Evolutionary conservation across 2,888 invertebrate genomes (phyloP), one percentile per base, ranked within the genome.

Genomic region (Cosmorhoe ocellata): DNA sequence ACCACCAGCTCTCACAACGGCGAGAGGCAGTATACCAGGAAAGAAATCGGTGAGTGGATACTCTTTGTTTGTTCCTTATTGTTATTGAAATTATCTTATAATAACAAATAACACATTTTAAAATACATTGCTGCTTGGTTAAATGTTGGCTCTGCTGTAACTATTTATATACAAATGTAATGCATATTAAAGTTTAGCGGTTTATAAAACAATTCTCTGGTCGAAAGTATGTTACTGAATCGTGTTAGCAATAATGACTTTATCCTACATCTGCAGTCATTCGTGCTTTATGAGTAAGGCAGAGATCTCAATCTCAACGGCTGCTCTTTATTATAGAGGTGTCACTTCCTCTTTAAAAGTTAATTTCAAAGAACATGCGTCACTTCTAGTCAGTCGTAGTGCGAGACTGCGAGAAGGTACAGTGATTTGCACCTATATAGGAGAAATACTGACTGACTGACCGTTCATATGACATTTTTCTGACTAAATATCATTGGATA

Each of bases 1-100:
- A 90, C 86, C 18, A 81, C 87, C 48, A 85, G 81, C 58, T 87
- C 90, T 27, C 88, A 90, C 70, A 80, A 79, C 59, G 82, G 84
- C 33, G 87, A 88, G 55, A 74, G 90, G 62, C 85, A 87, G 56
- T 83, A 80, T 61, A 75, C 77, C 59, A 87, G 88, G 64, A 91
- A 91, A 73, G 89, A 90, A 67, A 84, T 83, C 63, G 90, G 91
- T 90, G 71, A 63, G 89, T 53, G 27, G 18, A 32, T 37, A 48
- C 41, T 26, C 12, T 30, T 11, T 33, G 34, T 40, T 43, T 42
- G 38, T n/a, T 33, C 26, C 26, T 2, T 30, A 26, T 42, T 26
- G 26, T 44, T 43, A 12, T 30, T 46, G 7, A 34, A 45, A 36
- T 40, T 33, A 28, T 26, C 18, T 10, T 28, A 41, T n/a, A n/a